These are phyloP conservation scores for Saguinus imperator DNA, from an alignment of 2,113 vertebrate genomes.

Conservation along the genomic window DNA sequence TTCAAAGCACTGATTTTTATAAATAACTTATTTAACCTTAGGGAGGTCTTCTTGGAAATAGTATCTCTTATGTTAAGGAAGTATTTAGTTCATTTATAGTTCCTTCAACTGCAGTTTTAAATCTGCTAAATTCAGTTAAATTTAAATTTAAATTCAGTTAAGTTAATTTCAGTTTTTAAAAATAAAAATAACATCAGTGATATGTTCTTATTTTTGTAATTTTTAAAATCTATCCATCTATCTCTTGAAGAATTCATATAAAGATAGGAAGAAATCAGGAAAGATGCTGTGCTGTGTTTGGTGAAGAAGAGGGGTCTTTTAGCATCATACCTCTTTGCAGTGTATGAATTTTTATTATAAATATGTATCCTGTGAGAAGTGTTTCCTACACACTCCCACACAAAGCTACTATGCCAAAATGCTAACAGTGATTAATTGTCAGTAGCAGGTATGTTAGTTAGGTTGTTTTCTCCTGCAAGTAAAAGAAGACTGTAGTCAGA, in stretches of 20 bases:
- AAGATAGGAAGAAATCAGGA: neutral
- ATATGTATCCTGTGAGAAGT: neutral
- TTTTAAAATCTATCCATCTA: neutral
- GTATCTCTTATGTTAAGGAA: neutral
- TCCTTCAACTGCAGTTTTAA: constrained; percentile 4
- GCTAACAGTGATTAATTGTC: neutral
- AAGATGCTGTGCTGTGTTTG: neutral
- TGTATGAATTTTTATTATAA: neutral
- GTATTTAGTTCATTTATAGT: neutral
- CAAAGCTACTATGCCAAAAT: neutral
- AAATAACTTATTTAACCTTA: constrained; percentile 39
- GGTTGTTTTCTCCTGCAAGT: neutral
- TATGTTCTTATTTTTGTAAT: constrained; percentile 16
- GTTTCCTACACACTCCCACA: neutral
- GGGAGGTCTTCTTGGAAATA: constrained; percentile 32
- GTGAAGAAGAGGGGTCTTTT: neutral
- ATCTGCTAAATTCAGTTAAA: constrained; percentile 7
- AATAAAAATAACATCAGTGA: neutral
- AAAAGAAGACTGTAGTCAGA: neutral
- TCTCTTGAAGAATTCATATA: neutral
- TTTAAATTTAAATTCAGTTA: neutral
- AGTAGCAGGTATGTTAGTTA: neutral
- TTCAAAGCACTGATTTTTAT: constrained; percentile 5
- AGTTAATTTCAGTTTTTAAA: neutral
- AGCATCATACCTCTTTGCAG: neutral